phyloP scores from a whole-genome alignment of 2,888 invertebrate species.

The Toxonevra muliebris region DNA sequence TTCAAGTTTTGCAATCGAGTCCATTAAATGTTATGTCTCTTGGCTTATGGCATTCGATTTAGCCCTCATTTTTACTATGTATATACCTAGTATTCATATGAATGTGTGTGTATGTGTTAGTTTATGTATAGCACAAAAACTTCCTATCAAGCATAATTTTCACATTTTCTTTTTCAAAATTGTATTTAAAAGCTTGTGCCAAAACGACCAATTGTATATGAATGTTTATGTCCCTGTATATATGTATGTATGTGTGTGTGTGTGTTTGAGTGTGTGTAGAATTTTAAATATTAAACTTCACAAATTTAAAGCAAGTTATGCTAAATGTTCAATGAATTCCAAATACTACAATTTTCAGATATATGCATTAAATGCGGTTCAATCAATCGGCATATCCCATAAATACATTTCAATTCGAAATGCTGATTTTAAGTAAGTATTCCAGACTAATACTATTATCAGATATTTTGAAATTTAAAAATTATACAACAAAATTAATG shows the following conservation, averaged over 20 bases:
- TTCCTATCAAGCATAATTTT: constrained; percentile 30
- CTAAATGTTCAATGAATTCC: too few relatives aligned
- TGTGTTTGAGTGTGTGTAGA: not conserved
- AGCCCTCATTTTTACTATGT: constrained; percentile 29
- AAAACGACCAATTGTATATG: not conserved
- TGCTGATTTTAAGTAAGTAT: too few relatives aligned
- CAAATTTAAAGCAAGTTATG: too few relatives aligned
- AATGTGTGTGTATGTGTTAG: constrained; percentile 35
- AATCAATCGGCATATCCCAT: too few relatives aligned
- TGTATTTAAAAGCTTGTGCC: constrained; percentile 13
- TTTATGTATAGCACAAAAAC: constrained; percentile 4
- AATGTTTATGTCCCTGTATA: not conserved
- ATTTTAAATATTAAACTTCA: too few relatives aligned
- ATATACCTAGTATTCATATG: constrained; percentile 30
- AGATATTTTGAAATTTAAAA: too few relatives aligned
- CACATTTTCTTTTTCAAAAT: constrained; percentile 29
- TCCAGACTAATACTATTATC: too few relatives aligned
- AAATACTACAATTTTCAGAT: too few relatives aligned
- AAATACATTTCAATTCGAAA: too few relatives aligned
- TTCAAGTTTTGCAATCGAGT: constrained; percentile 35
- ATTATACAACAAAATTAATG: too few relatives aligned
- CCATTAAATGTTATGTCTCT: constrained; percentile 39
- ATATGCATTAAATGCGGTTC: too few relatives aligned
- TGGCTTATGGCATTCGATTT: constrained; percentile 40
- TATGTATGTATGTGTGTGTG: not conserved